Base-by-base conservation (phyloP, 2,797 vertebrate genomes). In the Neoniphon sammara region DNA sequence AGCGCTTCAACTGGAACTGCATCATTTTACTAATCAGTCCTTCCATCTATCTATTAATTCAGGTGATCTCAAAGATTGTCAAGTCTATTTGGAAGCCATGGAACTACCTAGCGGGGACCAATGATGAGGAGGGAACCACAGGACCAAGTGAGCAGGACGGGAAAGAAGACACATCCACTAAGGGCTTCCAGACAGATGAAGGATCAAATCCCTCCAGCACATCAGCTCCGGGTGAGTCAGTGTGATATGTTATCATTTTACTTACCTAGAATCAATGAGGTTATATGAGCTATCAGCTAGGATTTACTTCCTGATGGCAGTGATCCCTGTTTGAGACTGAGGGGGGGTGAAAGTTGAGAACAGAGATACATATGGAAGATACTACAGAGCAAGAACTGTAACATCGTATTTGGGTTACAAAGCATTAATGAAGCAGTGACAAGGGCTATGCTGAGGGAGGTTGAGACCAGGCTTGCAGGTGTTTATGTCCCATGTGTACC, bases 41-140 rank as follows among this genome's bases (percentile, higher is more conserved):
- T 18, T 55, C 15, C 0, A 9, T 5, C 36, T 69, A 14, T 78
- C 66, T 36, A 9, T 59, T 47, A 20, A 77, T 67, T 39, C n/a
- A 93, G 93, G 89, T 70, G 34, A 88, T 94, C 64, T 87, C 88
- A 8, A 93, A 92, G 75, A 92, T 94, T 0, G 81, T 93, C 25
- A 92, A 89, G 65, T 94, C 94, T 14, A 85, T 94, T 20, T 95
- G 92, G 92, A 94, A 91, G 78, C 94, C 93, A 10, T 95, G 93
- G 94, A 92, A 87, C 82, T 94, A 94, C 78, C 83, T 94, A 56
- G 71, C 86, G 1, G 92, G 92, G 39, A 66, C 17, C 15, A 88
- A 31, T 12, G 82, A 82, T 2, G 87, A 87, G 65, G 73, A 75
- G 5, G 79, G 66, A 20, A 87, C 82, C 23, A 74, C 64, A 47